These are phyloP conservation scores for Spatulosminthurus flaviceps DNA, from an alignment of 2,888 invertebrate species.

Conservation along the genomic window DNA sequence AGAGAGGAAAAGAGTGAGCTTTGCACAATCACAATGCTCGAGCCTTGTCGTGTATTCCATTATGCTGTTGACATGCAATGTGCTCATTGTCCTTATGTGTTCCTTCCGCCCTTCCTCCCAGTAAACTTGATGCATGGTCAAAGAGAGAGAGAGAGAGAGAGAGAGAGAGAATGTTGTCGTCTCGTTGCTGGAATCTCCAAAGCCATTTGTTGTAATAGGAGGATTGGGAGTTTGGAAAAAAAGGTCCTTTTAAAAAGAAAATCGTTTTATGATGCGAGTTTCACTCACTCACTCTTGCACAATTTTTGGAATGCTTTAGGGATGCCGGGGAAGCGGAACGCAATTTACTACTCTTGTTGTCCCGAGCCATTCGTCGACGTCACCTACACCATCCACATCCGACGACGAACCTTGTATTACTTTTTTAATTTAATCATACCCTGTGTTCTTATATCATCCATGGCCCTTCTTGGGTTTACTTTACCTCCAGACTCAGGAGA, in stretches of 20 bases:
- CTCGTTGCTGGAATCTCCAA: too few relatives aligned
- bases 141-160: not conserved
- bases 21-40: slow-evolving; percentile 33
- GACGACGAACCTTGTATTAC: slow-evolving; percentile 96
- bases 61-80: slow-evolving; percentile 43
- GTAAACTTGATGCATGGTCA: slow-evolving; percentile 39
- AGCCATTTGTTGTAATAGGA: too few relatives aligned
- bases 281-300: not conserved
- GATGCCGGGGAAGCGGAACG: slow-evolving; percentile 91
- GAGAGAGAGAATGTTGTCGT: too few relatives aligned
- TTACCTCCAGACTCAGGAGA: slow-evolving; percentile 98
- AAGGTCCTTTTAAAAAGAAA: too few relatives aligned
- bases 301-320: slow-evolving; percentile 70
- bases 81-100: slow-evolving; percentile 38
- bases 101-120: not conserved
- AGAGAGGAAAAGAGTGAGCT: not conserved
- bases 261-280: not conserved
- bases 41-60: slow-evolving; percentile 34
- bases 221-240: not conserved
- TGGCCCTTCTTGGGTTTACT: slow-evolving; percentile 97
- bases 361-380: slow-evolving; percentile 92
- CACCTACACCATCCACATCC: slow-evolving; percentile 95
- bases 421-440: slow-evolving; percentile 99
- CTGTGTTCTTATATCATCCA: slow-evolving; percentile 97
- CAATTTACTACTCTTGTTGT: slow-evolving; percentile 88